These are phyloP conservation scores for Achlya flavicornis DNA, from an alignment of 2,888 invertebrate species.

Conservation along the genomic window DNA sequence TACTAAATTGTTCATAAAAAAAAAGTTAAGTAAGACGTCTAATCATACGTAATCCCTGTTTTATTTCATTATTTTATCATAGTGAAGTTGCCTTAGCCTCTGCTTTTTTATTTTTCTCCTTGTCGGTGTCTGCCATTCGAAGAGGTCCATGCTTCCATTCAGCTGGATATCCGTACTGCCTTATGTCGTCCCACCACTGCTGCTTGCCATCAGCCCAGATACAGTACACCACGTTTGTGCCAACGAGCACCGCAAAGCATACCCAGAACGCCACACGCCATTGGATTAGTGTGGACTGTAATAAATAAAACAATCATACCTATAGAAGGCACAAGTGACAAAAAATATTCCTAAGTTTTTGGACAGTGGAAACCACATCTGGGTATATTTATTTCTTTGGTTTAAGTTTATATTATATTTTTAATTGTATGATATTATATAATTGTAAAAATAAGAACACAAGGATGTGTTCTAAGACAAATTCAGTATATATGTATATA, in stretches of 20 bases:
- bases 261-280: constrained; percentile 91
- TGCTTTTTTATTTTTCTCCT: constrained; percentile 67
- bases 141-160: constrained; percentile 73
- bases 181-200: constrained; percentile 88
- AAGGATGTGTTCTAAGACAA: too few species aligned
- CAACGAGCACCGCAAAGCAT: constrained; percentile 85
- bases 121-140: constrained; percentile 57
- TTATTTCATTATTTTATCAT: constrained; percentile 19
- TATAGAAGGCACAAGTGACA: too few species aligned
- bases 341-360: too few species aligned
- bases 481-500: too few species aligned
- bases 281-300: constrained; percentile 84
- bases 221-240: constrained; percentile 86
- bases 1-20: too few species aligned
- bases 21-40: too few species aligned
- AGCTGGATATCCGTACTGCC: constrained; percentile 75
- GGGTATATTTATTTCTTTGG: too few species aligned
- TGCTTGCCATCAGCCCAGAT: constrained; percentile 88
- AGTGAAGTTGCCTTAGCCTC: constrained; percentile 46
- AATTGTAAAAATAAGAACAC: too few species aligned
- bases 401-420: too few species aligned
- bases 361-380: too few species aligned
- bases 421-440: too few species aligned
- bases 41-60: too few species aligned
- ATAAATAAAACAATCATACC: constrained; percentile 28